A percentile compares a stretch with the other conserved stretches of the same genome.
Evolutionary conservation across 1,140 invertebrate genomes (phyloP).

Genomic region (Agrypnia vestita): DNA sequence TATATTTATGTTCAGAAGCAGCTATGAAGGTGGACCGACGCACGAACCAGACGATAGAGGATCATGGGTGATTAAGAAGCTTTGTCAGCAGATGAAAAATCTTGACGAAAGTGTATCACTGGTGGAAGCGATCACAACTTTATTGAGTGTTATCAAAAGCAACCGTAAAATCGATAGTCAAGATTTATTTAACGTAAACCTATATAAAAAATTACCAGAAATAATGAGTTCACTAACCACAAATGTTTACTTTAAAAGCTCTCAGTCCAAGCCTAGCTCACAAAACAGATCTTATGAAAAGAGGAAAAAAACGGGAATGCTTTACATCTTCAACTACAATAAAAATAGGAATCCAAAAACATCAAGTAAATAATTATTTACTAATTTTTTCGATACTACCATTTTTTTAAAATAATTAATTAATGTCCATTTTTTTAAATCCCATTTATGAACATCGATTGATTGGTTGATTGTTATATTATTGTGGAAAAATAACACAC

Average conservation of each 20-base stretch:
- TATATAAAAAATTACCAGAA: constrained; percentile 20
- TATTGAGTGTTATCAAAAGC: neutral
- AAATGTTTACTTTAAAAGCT: neutral
- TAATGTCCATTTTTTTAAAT: no score
- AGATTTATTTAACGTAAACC: neutral
- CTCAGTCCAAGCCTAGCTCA: neutral
- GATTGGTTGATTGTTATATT: no score
- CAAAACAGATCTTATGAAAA: no score
- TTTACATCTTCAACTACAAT: constrained; percentile 7
- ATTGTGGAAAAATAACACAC: no score
- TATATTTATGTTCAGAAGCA: no score
- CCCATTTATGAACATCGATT: no score
- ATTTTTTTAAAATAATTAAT: no score
- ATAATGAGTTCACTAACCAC: neutral
- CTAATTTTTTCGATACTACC: no score
- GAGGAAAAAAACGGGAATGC: constrained; percentile 18
- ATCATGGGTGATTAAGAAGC: neutral
- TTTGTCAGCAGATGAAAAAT: neutral
- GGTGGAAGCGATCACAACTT: neutral
- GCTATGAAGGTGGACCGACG: constrained; percentile 15
- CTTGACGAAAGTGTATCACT: neutral
- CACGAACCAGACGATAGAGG: neutral
- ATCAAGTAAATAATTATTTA: no score
- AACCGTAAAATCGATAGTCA: neutral
- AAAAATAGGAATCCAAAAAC: neutral